These are phyloP conservation scores for Trochalopteron elliotii DNA, from an alignment of 2,113 vertebrate species.

Conservation along the genomic window DNA sequence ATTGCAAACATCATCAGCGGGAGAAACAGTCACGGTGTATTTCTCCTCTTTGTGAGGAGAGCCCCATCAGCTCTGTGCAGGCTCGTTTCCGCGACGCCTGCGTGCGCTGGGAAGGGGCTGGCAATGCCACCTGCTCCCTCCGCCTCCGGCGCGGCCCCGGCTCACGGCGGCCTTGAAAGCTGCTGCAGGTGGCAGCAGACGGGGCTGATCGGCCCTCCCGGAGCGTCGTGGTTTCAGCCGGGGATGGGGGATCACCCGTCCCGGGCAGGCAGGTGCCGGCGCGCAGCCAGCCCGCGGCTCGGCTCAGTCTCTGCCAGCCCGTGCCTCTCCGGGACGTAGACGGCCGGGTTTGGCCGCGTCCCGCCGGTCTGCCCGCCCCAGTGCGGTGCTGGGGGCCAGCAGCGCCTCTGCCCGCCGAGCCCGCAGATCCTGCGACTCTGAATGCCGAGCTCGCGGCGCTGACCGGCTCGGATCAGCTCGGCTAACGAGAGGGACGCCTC, in stretches of 20 bases:
- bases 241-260: background rate
- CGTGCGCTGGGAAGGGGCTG: background rate
- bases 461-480: background rate
- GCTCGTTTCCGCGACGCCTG: background rate
- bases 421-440: background rate
- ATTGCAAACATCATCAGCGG: background rate
- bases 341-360: background rate
- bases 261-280: background rate
- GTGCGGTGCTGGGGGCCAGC: background rate
- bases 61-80: background rate
- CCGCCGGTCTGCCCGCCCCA: background rate
- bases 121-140: background rate
- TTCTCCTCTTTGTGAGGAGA: background rate
- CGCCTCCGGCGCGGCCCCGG: background rate
- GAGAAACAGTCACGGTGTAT: fast-evolving
- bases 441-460: background rate
- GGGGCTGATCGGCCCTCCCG: background rate
- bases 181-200: background rate
- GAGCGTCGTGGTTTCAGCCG: background rate
- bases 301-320: background rate
- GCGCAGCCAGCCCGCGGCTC: background rate
- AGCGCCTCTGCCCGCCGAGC: background rate
- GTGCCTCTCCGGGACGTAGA: too few relatives aligned
- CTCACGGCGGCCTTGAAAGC: background rate
- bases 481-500: background rate